Evolutionary conservation across 2,797 vertebrate genomes (phyloP), one percentile per base, ranked within the genome.

Genomic region (Syndactyla subalaris): DNA sequence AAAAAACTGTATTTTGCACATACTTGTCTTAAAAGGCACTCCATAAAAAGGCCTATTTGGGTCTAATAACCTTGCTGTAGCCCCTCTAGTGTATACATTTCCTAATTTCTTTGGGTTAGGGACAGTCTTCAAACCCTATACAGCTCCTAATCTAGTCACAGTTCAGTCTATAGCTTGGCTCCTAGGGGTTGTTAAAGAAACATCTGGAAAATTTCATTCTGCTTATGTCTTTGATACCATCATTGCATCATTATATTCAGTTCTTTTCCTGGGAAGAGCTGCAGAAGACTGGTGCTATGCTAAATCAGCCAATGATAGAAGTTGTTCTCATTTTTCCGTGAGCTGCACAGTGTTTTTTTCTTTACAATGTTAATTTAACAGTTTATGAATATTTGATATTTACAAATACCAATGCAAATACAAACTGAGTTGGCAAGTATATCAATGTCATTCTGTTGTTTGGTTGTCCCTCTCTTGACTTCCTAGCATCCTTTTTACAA

Each of bases 401-500:
- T 41, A 65, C 38, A 72, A 68, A 41, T 73, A 46, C 27, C 4
- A 3, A 14, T 51, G 34, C 27, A 88, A 84, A 48, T 54, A 74
- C 74, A 81, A 74, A 23, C n/a, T 67, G 23, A 10, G 0, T 12
- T 78, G 72, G 48, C 26, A 86, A 83, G 86, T 11, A 32, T 29
- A 62, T 38, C 7, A 8, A 12, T 34, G 26, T 59, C 8, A 39
- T 45, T 93, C 54, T 75, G 38, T 61, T 36, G 58, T 80, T 93
- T 3, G 1, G 12, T 58, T 0, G 0, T 43, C 20, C 21, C 29
- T 61, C 21, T 74, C n/a, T 65, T 2, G 1, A 57, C 86, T 71
- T 81, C 34, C 22, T 43, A 70, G 26, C 14, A 14, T 12, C 14
- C 6, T 7, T 62, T 78, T 86, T 66, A 76, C 20, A 67, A 88